Percentiles rank a stretch among this genome's conserved stretches.
Evolutionary conservation across 2,113 vertebrate genomes (phyloP).

Genomic region (Chaetodon trifascialis): DNA sequence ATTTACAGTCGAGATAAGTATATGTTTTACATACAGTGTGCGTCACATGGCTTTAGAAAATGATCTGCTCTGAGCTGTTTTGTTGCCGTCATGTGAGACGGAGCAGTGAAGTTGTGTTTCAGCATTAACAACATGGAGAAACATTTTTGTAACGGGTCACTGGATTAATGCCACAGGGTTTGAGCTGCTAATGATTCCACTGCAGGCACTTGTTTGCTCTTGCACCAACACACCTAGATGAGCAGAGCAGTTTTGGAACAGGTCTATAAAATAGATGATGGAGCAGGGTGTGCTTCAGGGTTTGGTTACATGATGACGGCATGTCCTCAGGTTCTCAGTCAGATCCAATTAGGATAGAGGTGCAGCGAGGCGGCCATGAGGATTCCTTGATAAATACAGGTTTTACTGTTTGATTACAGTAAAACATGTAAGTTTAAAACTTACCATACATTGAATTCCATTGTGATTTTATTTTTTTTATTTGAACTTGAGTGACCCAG

Average conservation of each 20-base stretch:
- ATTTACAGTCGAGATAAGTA: conserved; percentile 2
- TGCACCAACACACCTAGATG: background rate
- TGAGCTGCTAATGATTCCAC: background rate
- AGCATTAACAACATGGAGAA: background rate
- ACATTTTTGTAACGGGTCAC: background rate
- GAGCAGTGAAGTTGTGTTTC: background rate
- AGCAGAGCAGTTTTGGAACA: background rate
- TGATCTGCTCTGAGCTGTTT: background rate
- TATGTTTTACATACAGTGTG: background rate
- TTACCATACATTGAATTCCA: no score
- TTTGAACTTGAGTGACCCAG: no score
- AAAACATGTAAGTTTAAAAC: no score
- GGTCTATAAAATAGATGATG: no score
- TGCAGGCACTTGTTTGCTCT: background rate
- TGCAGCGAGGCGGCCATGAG: background rate
- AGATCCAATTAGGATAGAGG: no score
- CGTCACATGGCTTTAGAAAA: conserved; percentile 2
- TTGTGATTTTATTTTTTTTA: no score
- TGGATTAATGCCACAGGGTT: background rate
- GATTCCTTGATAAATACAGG: background rate
- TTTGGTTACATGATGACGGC: no score
- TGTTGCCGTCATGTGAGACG: background rate
- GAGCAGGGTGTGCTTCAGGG: no score
- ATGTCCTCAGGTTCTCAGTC: no score
- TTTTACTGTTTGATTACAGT: background rate